Conservation (phyloP, 2,888 invertebrate genomes). For the Macrosoma leucophasiata region DNA sequence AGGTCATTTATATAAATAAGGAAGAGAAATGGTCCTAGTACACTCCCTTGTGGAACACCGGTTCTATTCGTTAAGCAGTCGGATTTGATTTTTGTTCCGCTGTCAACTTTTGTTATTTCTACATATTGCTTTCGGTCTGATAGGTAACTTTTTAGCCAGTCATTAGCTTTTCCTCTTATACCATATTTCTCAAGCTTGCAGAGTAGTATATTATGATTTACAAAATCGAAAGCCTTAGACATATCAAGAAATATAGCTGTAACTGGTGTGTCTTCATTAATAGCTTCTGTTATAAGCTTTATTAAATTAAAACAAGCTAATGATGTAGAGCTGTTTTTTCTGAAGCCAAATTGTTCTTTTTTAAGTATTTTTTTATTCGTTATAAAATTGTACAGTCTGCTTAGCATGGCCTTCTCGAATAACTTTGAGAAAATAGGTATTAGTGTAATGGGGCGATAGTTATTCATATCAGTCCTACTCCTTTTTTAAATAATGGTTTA, state of each 20-base stretch:
- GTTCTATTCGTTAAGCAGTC: background rate
- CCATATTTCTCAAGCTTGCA: slow-evolving; percentile 7
- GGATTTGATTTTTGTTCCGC: background rate
- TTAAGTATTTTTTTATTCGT: background rate
- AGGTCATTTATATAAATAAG: slow-evolving; percentile 12
- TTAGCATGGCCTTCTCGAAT: slow-evolving; percentile 4
- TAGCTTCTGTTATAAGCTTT: slow-evolving; percentile 4
- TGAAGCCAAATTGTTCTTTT: slow-evolving; percentile 12
- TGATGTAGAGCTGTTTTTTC: slow-evolving; percentile 11
- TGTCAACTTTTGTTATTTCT: background rate
- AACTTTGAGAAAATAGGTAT: slow-evolving; percentile 13
- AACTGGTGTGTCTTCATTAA: slow-evolving; percentile 4
- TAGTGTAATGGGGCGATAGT: slow-evolving; percentile 10
- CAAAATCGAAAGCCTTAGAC: slow-evolving; percentile 17
- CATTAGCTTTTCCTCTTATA: slow-evolving; percentile 6
- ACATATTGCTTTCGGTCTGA: slow-evolving; percentile 1
- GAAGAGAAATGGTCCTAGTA: slow-evolving; percentile 16
- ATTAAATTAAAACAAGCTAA: slow-evolving; percentile 7
- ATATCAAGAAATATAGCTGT: slow-evolving; percentile 13
- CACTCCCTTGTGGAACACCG: slow-evolving; percentile 18
- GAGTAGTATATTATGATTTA: slow-evolving; percentile 6
- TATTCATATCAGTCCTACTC: background rate
- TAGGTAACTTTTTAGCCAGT: slow-evolving; percentile 10
- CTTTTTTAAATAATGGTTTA: slow-evolving; percentile 10
- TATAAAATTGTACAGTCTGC: background rate